Percentiles rank a stretch among this genome's conserved stretches.
phyloP scores from a whole-genome alignment of 2,797 vertebrate genomes.

The Hydrolagus colliei region DNA sequence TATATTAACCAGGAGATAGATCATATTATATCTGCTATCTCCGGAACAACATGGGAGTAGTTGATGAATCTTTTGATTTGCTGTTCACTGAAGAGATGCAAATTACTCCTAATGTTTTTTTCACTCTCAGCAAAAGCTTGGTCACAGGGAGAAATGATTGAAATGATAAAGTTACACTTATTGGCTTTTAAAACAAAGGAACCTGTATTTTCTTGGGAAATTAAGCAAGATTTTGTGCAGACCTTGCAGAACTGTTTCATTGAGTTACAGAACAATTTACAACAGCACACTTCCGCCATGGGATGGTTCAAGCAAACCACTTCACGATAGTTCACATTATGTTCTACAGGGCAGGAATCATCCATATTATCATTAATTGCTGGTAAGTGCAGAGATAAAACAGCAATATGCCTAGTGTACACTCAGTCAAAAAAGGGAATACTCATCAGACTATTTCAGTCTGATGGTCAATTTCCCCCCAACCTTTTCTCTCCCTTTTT shows the following conservation, averaged over 20 bases:
- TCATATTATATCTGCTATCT: slow-evolving; percentile 26
- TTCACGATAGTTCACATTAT: slow-evolving; percentile 46
- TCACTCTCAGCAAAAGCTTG: slow-evolving; percentile 66
- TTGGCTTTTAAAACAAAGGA: slow-evolving; percentile 45
- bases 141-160: slow-evolving; percentile 50
- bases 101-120: slow-evolving; percentile 48
- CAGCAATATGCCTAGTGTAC: neutral
- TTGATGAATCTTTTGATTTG: slow-evolving; percentile 49
- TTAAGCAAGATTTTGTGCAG: slow-evolving; percentile 63
- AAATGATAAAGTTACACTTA: slow-evolving; percentile 54
- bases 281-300: slow-evolving; percentile 48
- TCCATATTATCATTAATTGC: slow-evolving; percentile 34
- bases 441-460: neutral
- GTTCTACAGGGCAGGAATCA: slow-evolving; percentile 49
- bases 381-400: neutral
- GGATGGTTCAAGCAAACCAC: slow-evolving; percentile 58
- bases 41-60: slow-evolving; percentile 52
- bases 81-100: slow-evolving; percentile 55
- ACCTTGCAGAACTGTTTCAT: slow-evolving; percentile 58
- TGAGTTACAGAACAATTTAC: slow-evolving; percentile 70
- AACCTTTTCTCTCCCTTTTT: too few relatives aligned
- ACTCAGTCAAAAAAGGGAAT: neutral
- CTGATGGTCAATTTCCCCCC: neutral
- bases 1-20: too few relatives aligned
- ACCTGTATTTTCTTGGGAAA: slow-evolving; percentile 55